Percentiles rank a stretch among this genome's conserved stretches.
phyloP scores from a whole-genome alignment of 2,888 invertebrate genomes.

The Dilophus febrilis region DNA sequence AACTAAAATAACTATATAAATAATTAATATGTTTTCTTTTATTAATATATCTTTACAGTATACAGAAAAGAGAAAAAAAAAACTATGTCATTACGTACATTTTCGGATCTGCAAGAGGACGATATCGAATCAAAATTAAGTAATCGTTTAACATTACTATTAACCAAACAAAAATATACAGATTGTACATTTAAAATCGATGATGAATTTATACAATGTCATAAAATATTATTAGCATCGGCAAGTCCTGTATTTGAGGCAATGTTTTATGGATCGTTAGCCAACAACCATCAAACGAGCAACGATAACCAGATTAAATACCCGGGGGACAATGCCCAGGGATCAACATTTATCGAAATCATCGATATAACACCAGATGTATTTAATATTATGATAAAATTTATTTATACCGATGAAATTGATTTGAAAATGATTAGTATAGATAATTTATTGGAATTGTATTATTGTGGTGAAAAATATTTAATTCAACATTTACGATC shows the following conservation, averaged over 20 bases:
- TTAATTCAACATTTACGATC: slow-evolving; percentile 21
- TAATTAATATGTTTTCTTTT: no score
- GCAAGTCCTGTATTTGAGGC: slow-evolving; percentile 79
- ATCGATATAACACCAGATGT: slow-evolving; percentile 28
- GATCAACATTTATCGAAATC: slow-evolving; percentile 32
- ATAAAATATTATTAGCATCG: slow-evolving; percentile 65
- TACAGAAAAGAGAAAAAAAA: no score
- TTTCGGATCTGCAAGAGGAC: no score
- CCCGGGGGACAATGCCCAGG: no score
- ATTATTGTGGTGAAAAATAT: slow-evolving; percentile 28
- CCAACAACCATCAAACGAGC: slow-evolving; percentile 53
- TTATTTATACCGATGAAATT: slow-evolving; percentile 23
- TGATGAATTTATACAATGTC: slow-evolving; percentile 42
- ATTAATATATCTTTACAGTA: no score
- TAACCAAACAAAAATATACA: slow-evolving; percentile 19
- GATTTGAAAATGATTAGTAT: slow-evolving; percentile 19
- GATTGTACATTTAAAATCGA: slow-evolving; percentile 26
- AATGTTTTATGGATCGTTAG: slow-evolving; percentile 73
- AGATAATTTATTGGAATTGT: slow-evolving; percentile 25
- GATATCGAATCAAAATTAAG: not conserved
- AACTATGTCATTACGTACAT: no score
- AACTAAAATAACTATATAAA: no score
- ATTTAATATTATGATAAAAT: slow-evolving; percentile 27
- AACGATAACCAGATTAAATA: no score
- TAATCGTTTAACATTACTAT: not conserved